Evolutionary conservation across 2,113 vertebrate species (phyloP), one percentile per base, ranked within the genome.

Genomic region (Cyprinodon variegatus): DNA sequence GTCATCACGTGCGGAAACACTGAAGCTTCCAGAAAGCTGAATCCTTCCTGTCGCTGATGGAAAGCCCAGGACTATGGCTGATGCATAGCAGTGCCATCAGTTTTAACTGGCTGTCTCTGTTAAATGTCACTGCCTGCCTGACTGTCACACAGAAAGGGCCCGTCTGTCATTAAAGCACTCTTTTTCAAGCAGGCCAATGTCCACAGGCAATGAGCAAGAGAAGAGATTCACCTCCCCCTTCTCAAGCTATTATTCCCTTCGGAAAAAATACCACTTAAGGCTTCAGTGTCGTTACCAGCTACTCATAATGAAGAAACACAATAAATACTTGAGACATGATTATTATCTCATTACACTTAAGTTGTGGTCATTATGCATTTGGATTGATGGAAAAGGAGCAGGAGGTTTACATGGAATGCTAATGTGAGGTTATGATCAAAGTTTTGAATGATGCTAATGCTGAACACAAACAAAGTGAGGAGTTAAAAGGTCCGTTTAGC

Each of bases 91-190:
- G 68, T 61, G 64, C 76, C 84, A 87, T 90, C 88, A 83, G 73
- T 84, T 91, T 83, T 84, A 68, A 85, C 77, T 78, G 77, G 80
- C 84, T 90, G 89, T 89, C 65, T 86, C 88, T 85, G 72, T 76
- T 89, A 90, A 92, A 93, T 92, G 85, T 91, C 92, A 92, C 72
- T 82, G 83, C 77, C 86, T 78, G 76, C 76, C 77, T 85, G 59
- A 48, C 60, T 59, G 41, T 77, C 68, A 36, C 87, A 79, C 67
- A 89, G 75, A 89, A 90, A 86, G 69, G 65, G 74, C 50, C 80
- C 72, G 64, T 72, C 65, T 83, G 77, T 86, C 82, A 82, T 85
- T 86, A 85, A 81, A 76, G 69, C 50, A 69, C 77, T 61, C 63
- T 80, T 69, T 82, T 87, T 82, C 77, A 83, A 80, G 72, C 83